phyloP scores from a whole-genome alignment of 2,888 invertebrate species.

The Plebejus anna region DNA sequence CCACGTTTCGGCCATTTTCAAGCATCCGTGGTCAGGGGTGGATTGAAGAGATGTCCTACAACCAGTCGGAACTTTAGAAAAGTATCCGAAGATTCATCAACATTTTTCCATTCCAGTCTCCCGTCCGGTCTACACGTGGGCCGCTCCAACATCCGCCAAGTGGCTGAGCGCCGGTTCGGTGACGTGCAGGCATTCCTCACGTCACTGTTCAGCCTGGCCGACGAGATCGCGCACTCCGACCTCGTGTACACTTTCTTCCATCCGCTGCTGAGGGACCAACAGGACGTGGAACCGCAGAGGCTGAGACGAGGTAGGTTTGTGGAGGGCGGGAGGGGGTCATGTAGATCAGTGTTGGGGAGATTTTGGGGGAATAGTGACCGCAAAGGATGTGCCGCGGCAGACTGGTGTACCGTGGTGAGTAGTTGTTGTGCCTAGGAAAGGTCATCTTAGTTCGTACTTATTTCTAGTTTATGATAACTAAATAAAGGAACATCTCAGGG shows the following conservation, averaged over 20 bases:
- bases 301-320: conserved; percentile 84
- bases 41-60: no score
- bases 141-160: conserved; percentile 95
- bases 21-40: no score
- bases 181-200: conserved; percentile 94
- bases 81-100: background rate
- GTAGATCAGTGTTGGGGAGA: no score
- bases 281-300: conserved; percentile 90
- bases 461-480: no score
- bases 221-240: conserved; percentile 97
- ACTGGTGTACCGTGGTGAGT: no score
- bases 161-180: conserved; percentile 94
- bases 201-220: conserved; percentile 91
- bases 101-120: conserved; percentile 45
- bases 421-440: no score
- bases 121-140: conserved; percentile 89
- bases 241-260: conserved; percentile 99
- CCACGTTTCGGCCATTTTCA: no score
- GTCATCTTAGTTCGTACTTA: no score
- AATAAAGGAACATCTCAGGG: no score
- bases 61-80: no score
- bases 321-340: background rate
- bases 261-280: conserved; percentile 95
- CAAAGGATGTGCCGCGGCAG: no score
- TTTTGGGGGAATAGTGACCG: no score